Base-by-base conservation (phyloP, 35 echinoderm and acorn worm species). In the Apostichopus parvimensis region DNA sequence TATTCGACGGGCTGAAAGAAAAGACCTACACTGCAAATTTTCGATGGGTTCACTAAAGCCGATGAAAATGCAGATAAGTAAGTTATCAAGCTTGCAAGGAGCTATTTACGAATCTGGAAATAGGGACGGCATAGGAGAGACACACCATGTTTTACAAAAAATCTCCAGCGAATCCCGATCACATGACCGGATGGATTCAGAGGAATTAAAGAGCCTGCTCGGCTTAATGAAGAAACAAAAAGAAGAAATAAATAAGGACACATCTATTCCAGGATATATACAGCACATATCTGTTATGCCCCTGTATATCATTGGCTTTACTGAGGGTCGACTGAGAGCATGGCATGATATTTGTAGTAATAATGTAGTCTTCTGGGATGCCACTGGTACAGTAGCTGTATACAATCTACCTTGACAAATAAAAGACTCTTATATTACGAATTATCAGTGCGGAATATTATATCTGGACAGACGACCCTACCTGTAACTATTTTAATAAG, bases 301-400 rank as follows among this genome's bases (percentile, higher is more conserved):
- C 6, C 54, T 79, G 5, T 78, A 24, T 34, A 18, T 80, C 52
- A 91, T 91, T 18, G 80, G 53, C 24, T 91, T 80, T 64, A 91
- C 90, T 10, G 90, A 91, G 56, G 20, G 9, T 80, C 77, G 90
- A 8, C 8, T 91, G 8, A 45, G 90, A 10, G 23, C 25, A 13
- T 91, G 90, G 90, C 12, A 79, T 82, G 90, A 91, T 23, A 53
- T 91, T 9, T 91, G 77, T 58, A 10, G 21, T 45, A 79, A 45
- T 25, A 56, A 64, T 34, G 53, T 60, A 12, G 77, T 91, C 4
- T 91, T 91, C 26, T 91, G 90, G 90, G 90, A 91, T 59, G 90
- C 90, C n/a, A 91, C 76, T 53, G 90, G 90, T n/a, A n/a, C n/a
- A n/a, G n/a, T 9, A 61, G 90, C 8, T 91, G 76, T 62, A 62